Evolutionary conservation across 1,140 invertebrate genomes (phyloP), one percentile per base, ranked within the genome.

Genomic region (Chionoecetes opilio): DNA sequence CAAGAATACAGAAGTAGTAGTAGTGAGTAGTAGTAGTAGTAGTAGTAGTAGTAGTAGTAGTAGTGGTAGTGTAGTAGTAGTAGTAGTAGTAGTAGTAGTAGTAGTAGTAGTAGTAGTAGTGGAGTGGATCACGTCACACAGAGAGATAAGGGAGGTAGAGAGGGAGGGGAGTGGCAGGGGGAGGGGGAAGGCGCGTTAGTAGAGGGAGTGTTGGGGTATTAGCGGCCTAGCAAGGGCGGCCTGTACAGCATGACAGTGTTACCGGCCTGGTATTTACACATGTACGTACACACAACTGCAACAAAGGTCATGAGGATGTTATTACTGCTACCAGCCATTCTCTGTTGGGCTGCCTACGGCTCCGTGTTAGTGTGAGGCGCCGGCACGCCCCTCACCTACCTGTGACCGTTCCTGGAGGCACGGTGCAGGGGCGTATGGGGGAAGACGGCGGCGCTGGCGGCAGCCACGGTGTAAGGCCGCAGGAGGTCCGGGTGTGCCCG

Each of bases 361-460:
- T 38, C 85, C 85, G 21, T 86, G 85, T 86, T 34, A 86, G 32
- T 38, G 2, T 8, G 14, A 2, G 41, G 14, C 35, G 3, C 88
- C 88, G 11, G 21, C 88, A 0, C 37, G 29, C 88, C 3, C 82
- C 86, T 32, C 91, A 98, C 98, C 98, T 97, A 98, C 98, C 98
- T 98, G 97, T 99, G 99, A 0, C 99, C 99, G 97, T 99, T 99
- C 96, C 98, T 98, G 96, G 99, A 99, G 92, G 99, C 99, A 96
- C 99, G 97, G 97, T 99, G 99, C 6, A 99, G 97, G 31, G 99
- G 99, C 0, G 99, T 99, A 96, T 99, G 98, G 21, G 98, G 98
- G 96, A 98, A 98, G 93, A 98, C 97, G 95, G 96, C 95, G 95
- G 93, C 95, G 29, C 94, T 95, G 53, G 94, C 95, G 8, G 95